Percentiles rank a stretch among this genome's conserved stretches.
These are phyloP conservation scores for Parthenolecanium corni DNA, from an alignment of 2,888 invertebrate genomes.

Conservation along the genomic window DNA sequence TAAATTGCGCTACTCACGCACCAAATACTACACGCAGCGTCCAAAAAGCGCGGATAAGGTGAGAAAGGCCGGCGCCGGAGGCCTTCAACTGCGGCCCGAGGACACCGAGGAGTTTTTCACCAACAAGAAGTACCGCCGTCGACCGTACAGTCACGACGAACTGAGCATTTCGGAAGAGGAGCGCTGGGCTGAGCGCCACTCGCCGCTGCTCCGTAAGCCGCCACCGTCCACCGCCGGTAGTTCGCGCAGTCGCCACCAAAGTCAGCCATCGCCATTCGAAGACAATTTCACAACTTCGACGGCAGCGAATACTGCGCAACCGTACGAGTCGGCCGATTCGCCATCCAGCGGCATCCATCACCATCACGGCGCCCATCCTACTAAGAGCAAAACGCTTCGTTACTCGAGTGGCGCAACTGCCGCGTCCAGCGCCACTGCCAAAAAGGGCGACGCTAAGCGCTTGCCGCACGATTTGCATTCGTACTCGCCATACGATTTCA, in stretches of 20 bases:
- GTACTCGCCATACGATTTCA: constrained; percentile 14
- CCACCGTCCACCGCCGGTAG: background rate
- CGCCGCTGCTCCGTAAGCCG: constrained; percentile 34
- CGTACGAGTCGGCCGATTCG: background rate
- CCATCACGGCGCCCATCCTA: background rate
- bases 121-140: constrained; percentile 26
- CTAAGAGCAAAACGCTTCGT: background rate
- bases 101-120: constrained; percentile 7
- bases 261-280: constrained; percentile 46
- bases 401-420: background rate
- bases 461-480: background rate
- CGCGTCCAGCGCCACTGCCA: background rate
- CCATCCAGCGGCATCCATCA: background rate
- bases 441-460: background rate
- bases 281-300: constrained; percentile 43
- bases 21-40: constrained; percentile 9
- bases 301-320: background rate
- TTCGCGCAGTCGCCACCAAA: constrained; percentile 32
- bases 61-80: background rate
- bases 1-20: background rate
- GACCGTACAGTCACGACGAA: constrained; percentile 34
- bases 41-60: constrained; percentile 22
- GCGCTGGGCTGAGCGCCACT: constrained; percentile 37
- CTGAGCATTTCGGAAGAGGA: constrained; percentile 34
- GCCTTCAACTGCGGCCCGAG: background rate